Base-by-base conservation (phyloP, 2,888 invertebrate genomes). In the Ophioninae sp. region DNA sequence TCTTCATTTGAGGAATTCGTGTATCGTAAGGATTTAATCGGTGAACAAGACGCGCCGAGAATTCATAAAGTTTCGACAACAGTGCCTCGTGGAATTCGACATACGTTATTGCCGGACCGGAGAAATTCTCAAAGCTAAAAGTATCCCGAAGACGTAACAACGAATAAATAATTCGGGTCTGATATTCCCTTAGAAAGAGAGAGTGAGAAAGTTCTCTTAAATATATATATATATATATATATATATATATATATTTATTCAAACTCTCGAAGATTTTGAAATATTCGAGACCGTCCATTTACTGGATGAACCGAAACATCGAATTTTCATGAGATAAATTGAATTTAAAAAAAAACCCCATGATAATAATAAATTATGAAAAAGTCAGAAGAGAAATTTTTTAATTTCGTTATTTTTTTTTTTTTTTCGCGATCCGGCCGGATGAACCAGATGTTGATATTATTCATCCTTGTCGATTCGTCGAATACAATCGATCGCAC, bases 401-500 rank as follows among this genome's bases (percentile, higher is more conserved):
- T 17, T 1, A 13, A 13, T 50, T 50, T 64, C n/a, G 6, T 50
- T 13, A 50, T 7, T 37, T 20, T 21, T 21, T 61, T 44, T 44
- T 7, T 44, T 44, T 13, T 13, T 13, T 3, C 10, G 10, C 39
- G n/a, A 7, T 8, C 7, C 39, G 5, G n/a, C 7, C 39, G 3
- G 17, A 30, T 13, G 2, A 56, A 30, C 50, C 83, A 76, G 79
- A 70, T 83, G 83, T 17, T 30, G 10, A 20, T 23, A 37, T 74
- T 77, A 20, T 23, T 80, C 37, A 69, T 64, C 21, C 30, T 2
- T 30, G 41, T n/a, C 17, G 0, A 17, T 50, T 30, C 23, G 23
- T 61, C 21, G 56, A 73, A 62, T 74, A 72, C 50, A 77, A 39
- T 62, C 64, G 69, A 80, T 77, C 80, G 65, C 64, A 17, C 1